Conservation (phyloP, 2,888 invertebrate species). For the Miltochrista miniata region DNA sequence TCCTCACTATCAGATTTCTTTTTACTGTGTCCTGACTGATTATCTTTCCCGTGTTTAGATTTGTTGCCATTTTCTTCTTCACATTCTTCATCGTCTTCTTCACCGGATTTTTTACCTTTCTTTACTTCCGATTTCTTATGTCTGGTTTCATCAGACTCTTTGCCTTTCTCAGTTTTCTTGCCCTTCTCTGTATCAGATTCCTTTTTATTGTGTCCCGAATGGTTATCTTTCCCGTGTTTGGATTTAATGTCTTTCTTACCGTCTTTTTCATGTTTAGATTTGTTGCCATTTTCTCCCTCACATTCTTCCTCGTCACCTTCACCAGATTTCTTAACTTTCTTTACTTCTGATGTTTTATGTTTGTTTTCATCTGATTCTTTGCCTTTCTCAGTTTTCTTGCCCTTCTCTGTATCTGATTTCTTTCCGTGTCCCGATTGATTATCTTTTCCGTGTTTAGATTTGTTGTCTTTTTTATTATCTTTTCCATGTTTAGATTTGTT, state of each 20-base stretch:
- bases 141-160: background rate
- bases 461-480: no score
- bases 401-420: no score
- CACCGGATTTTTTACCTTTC: background rate
- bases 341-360: background rate
- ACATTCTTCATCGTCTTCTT: background rate
- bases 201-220: background rate
- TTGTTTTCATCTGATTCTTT: background rate
- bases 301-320: no score
- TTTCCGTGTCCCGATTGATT: no score
- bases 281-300: no score
- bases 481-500: no score
- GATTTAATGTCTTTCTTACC: background rate
- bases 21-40: background rate
- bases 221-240: background rate
- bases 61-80: background rate
- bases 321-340: background rate
- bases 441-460: no score
- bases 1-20: background rate
- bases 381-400: no score
- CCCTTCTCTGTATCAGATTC: background rate
- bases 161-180: background rate
- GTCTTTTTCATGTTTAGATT: background rate
- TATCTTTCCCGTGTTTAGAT: background rate
- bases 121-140: background rate